Percentiles rank a stretch among this genome's conserved stretches.
Evolutionary conservation across 2,888 invertebrate genomes (phyloP).

Genomic region (Melinaea menophilus): DNA sequence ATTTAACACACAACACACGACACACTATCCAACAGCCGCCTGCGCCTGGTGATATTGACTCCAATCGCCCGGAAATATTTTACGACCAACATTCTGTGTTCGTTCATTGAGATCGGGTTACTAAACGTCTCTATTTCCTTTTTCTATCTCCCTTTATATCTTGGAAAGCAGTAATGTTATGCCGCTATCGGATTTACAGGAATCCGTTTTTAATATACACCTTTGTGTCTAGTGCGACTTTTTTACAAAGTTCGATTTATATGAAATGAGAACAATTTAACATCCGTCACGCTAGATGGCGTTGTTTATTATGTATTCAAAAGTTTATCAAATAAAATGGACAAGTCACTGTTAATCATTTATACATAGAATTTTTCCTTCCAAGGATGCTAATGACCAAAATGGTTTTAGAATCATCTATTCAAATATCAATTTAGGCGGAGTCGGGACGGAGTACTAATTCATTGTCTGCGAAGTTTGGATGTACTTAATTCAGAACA

Average conservation of each 20-base stretch:
- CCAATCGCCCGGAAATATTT: slow-evolving; percentile 54
- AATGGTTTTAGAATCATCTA: slow-evolving; percentile 1
- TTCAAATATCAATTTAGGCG: slow-evolving; percentile 11
- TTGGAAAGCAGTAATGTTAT: neutral
- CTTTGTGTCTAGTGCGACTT: no score
- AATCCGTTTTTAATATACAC: neutral
- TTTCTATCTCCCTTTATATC: slow-evolving; percentile 7
- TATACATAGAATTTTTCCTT: neutral
- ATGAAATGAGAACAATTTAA: no score
- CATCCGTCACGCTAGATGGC: no score
- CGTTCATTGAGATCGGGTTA: slow-evolving; percentile 40
- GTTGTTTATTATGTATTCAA: no score
- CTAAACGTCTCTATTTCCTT: slow-evolving; percentile 16
- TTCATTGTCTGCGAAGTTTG: slow-evolving; percentile 26
- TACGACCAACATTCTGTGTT: slow-evolving; percentile 47
- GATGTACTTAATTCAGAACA: slow-evolving; percentile 25
- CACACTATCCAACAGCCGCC: slow-evolving; percentile 9
- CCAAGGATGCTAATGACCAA: neutral
- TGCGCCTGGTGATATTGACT: slow-evolving; percentile 30
- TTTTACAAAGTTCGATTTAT: no score
- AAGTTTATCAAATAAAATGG: no score
- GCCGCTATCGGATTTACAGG: neutral
- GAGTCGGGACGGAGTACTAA: slow-evolving; percentile 11
- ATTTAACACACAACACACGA: slow-evolving; percentile 6
- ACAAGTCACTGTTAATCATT: no score